A percentile compares a stretch with the other conserved stretches of the same genome.
Conservation (phyloP, 2,113 vertebrate species). For the Clinocottus analis region DNA sequence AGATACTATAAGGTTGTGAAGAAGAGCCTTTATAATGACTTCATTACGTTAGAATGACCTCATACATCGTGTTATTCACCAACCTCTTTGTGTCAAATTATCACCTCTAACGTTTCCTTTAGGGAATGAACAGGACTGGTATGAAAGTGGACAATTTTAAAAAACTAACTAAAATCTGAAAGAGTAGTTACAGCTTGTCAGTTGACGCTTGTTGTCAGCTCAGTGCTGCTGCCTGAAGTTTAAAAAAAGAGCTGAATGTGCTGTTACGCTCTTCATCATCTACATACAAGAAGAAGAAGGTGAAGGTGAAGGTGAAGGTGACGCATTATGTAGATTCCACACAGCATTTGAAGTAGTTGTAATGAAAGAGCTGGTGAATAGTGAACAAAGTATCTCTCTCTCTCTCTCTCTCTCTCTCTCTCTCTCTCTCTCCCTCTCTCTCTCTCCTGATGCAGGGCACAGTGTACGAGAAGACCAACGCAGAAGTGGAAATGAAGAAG, state of each 20-base stretch:
- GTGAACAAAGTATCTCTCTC: not conserved
- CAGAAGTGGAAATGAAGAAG: conserved; percentile 97
- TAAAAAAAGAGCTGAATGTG: too few species aligned
- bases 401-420: not conserved
- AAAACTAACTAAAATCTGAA: not conserved
- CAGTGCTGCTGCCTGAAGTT: too few species aligned
- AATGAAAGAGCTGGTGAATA: too few species aligned
- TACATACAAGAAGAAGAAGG: not conserved
- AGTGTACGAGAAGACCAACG: conserved; percentile 95
- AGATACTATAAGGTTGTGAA: not conserved
- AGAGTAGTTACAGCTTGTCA: too few species aligned
- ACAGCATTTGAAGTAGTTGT: too few species aligned
- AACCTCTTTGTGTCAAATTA: not conserved
- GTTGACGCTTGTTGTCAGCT: too few species aligned
- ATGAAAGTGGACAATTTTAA: not conserved
- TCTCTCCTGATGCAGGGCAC: conserved; percentile 86
- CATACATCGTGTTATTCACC: not conserved
- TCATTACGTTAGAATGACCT: not conserved
- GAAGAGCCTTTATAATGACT: not conserved
- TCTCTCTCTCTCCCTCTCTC: not conserved
- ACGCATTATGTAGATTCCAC: not conserved
- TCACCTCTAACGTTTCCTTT: not conserved
- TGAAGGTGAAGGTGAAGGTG: not conserved
- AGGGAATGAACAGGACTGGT: not conserved
- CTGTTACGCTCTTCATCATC: not conserved